Base-by-base conservation (phyloP, 2,113 vertebrate species). In the Piaya cayana region DNA sequence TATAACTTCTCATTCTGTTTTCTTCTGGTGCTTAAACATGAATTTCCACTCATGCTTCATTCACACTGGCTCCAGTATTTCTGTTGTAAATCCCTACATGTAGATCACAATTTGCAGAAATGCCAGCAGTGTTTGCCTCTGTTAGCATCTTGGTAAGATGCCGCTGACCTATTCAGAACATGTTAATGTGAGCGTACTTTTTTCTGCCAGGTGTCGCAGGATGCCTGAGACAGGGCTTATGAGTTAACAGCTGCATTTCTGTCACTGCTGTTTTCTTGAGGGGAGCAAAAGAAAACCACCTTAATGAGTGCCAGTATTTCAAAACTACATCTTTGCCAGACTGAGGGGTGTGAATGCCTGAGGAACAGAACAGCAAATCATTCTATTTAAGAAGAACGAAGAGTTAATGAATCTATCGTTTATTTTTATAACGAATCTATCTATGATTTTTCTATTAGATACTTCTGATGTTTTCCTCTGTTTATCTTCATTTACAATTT, bases 321-420 rank as follows among this genome's bases (percentile, higher is more conserved):
- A 69, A 72, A 94, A 74, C n/a, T 71, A 6, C 2, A 2, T 69
- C 56, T 77, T 80, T 81, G 45, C 32, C 52, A 60, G 22, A 49
- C 26, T 58, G 55, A 83, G 42, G 76, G 26, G 42, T 59, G 42
- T 63, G 52, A 86, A 68, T 64, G 60, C n/a, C 55, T 92, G 60
- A 76, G 74, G 94, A 93, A 79, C n/a, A 78, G 47, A 60, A 68
- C 17, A 25, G 77, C 45, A 89, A 92, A 84, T 93, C 19, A 36
- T 82, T 93, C 70, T 72, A 68, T 43, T 83, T 45, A 71, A 64
- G 56, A 70, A 55, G 69, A 78, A 64, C 22, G 56, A 86, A 55
- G 49, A 91, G 58, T 92, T 95, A 86, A 91, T 84, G 27, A 82
- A 79, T 82, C 69, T 45, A 19, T 71, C 92, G 78, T n/a, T n/a